Base-by-base conservation (phyloP, 1,140 invertebrate genomes). In the Drosophila pseudoobscura region DNA sequence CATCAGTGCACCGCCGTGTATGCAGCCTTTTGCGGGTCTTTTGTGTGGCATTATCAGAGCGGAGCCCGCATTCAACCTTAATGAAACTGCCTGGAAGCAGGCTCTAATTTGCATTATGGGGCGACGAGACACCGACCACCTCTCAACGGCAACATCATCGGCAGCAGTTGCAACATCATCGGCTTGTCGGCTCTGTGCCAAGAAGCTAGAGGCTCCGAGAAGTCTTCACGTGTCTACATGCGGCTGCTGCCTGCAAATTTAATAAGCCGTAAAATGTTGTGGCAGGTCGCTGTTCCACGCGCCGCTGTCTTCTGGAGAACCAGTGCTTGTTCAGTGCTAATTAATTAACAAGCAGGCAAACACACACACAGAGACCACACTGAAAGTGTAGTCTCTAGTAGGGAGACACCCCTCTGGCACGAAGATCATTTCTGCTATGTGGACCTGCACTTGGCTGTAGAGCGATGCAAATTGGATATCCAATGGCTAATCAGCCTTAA, bases 211-310 rank as follows among this genome's bases (percentile, higher is more conserved):
- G 31, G 31, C 31, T 9, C 2, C 31, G 31, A 31, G 6, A 47
- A 65, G 50, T 44, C 49, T 39, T 43, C 39, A 22, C 22, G 46
- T 69, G 39, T 35, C 51, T 8, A 31, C 52, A 39, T 70, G 64
- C 69, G 69, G 62, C 29, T 31, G 63, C 52, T 69, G 52, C 64
- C 24, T 70, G 64, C 52, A 70, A 70, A 70, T 57, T 70, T 70
- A 70, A 70, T 70, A 70, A 70, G 66, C 52, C 66, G 35, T 70
- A 70, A 70, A 52, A 65, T 65, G 63, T 69, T 70, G 66, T 56
- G 51, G 35, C 29, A 31, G 59, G 29, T 46, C 59, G 41, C 7
- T 35, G 45, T 24, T 41, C 47, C 53, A 20, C 31, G 6, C 35
- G 11, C 11, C 35, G n/a, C n/a, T 2, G 20, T 15, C 45, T 17